A percentile compares a stretch with the other conserved stretches of the same genome.
These are phyloP conservation scores for Acanthiza pusilla DNA, from an alignment of 2,797 vertebrate species.

Conservation along the genomic window DNA sequence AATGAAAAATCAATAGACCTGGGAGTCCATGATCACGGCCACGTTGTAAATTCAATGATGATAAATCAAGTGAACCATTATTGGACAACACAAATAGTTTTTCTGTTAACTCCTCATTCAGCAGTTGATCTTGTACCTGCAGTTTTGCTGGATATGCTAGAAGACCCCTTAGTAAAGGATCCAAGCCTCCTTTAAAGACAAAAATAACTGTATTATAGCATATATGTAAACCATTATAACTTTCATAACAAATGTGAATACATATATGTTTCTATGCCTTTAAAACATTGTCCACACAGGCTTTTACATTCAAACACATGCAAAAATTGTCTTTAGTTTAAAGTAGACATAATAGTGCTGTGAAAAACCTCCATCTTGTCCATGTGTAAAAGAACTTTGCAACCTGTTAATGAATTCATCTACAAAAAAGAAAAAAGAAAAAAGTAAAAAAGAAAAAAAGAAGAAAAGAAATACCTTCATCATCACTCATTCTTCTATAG, in stretches of 20 bases:
- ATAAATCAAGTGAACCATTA: slow-evolving; percentile 82
- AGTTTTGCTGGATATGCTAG: slow-evolving; percentile 80
- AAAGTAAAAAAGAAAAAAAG: not conserved
- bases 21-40: slow-evolving; percentile 93
- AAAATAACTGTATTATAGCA: not conserved
- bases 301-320: not conserved
- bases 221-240: not conserved
- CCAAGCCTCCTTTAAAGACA: slow-evolving; percentile 84
- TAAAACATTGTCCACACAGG: not conserved
- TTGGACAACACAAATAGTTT: slow-evolving; percentile 81
- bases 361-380: not conserved
- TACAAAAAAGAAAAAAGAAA: not conserved
- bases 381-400: not conserved
- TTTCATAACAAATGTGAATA: not conserved
- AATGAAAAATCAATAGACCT: slow-evolving; percentile 73
- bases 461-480: not conserved
- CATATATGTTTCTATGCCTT: not conserved
- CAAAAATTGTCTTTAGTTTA: not conserved
- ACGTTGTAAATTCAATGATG: slow-evolving; percentile 90
- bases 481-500: not conserved
- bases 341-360: not conserved
- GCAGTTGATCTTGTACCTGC: slow-evolving; percentile 72
- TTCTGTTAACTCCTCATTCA: slow-evolving; percentile 86
- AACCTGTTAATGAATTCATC: not conserved
- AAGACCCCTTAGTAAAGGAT: slow-evolving; percentile 86